Evolutionary conservation across 2,113 vertebrate genomes (phyloP).

Genomic region (Etia nguti): DNA sequence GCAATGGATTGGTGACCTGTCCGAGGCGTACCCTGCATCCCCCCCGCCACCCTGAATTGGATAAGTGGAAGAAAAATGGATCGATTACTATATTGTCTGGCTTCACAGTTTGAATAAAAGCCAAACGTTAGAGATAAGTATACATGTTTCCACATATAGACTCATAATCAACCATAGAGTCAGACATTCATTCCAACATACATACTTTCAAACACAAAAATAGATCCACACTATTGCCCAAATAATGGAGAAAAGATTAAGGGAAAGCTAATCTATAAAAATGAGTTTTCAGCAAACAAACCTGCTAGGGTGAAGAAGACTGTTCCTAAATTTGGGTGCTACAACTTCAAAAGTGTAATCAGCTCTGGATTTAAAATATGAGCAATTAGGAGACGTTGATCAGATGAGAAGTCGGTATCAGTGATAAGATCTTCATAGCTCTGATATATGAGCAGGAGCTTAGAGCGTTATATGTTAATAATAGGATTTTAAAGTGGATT

Average conservation of each 20-base stretch:
- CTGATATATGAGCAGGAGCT: not conserved
- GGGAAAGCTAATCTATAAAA: not conserved
- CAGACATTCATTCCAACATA: not conserved
- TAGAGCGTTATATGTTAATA: not conserved
- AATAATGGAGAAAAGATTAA: not conserved
- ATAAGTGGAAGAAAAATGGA: not conserved
- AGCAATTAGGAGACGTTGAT: not conserved
- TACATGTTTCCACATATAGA: not conserved
- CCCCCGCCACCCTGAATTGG: not conserved
- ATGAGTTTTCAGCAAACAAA: not conserved
- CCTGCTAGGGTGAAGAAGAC: not conserved
- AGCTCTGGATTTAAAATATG: not conserved
- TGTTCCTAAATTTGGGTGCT: not conserved
- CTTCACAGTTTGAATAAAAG: not conserved
- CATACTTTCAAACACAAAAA: not conserved
- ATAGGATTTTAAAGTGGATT: not conserved
- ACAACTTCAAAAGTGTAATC: not conserved
- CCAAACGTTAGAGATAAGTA: not conserved
- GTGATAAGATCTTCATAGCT: not conserved
- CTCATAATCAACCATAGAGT: not conserved
- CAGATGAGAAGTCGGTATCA: not conserved
- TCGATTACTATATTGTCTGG: not conserved
- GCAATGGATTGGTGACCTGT: not conserved
- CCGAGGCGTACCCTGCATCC: not conserved
- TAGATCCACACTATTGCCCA: not conserved